phyloP scores from a whole-genome alignment of 2,888 invertebrate species.

The Cryptus viduatorius region DNA sequence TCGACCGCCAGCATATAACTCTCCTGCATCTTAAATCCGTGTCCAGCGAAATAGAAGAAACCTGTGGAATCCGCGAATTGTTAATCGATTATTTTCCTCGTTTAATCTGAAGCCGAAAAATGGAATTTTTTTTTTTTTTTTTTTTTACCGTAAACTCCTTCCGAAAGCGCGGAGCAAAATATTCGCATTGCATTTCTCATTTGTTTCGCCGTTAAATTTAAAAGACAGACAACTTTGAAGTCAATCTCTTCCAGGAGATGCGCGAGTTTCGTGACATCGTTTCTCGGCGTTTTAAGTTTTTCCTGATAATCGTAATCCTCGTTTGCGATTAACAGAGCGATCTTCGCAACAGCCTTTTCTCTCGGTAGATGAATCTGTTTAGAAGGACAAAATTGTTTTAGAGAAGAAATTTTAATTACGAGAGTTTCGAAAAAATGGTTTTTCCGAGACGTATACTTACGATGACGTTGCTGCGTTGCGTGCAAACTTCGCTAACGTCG shows the following conservation, averaged over 20 bases:
- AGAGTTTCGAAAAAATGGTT: background rate
- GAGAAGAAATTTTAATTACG: background rate
- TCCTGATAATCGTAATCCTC: constrained; percentile 76
- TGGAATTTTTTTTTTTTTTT: background rate
- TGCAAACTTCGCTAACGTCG: constrained; percentile 74
- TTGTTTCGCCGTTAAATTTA: constrained; percentile 79
- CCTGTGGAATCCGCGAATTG: constrained; percentile 71
- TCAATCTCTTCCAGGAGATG: constrained; percentile 77
- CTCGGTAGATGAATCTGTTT: constrained; percentile 75
- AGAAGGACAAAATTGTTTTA: background rate
- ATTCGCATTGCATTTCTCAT: constrained; percentile 80
- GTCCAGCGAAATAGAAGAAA: constrained; percentile 83
- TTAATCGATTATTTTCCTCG: constrained; percentile 4
- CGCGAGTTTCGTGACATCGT: constrained; percentile 79
- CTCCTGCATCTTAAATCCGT: constrained; percentile 82
- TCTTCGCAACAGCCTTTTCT: constrained; percentile 78
- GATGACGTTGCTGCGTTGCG: constrained; percentile 74
- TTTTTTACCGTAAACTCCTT: constrained; percentile 80
- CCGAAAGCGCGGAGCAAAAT: constrained; percentile 77
- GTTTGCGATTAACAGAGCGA: constrained; percentile 82
- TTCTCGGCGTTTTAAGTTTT: constrained; percentile 76
- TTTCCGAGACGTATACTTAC: constrained; percentile 67
- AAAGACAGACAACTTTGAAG: constrained; percentile 80
- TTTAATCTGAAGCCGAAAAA: background rate
- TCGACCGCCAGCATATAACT: constrained; percentile 82